A percentile compares a stretch with the other conserved stretches of the same genome.
Conservation (phyloP, 2,113 vertebrate species). For the Dascyllus trimaculatus region DNA sequence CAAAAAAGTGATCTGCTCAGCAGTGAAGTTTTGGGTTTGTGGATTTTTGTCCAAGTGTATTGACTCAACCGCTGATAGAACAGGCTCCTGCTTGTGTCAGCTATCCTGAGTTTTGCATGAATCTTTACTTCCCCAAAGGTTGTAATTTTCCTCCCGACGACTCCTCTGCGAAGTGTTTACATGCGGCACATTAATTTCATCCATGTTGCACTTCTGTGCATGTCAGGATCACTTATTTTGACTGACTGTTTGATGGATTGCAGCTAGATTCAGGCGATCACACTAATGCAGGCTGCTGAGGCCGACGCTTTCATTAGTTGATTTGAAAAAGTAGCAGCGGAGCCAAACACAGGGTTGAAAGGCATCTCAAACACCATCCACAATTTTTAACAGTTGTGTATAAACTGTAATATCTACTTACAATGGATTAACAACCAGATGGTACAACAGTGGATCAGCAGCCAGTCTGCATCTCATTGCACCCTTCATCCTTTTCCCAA, state of each 20-base stretch:
- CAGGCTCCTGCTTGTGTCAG: background rate
- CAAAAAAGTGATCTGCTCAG: conserved; percentile 18
- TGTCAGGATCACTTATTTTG: conserved; percentile 6
- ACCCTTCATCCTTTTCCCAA: background rate
- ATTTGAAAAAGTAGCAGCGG: conserved; percentile 2
- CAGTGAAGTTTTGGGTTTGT: conserved; percentile 1
- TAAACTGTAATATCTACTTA: conserved; percentile 53
- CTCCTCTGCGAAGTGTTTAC: background rate
- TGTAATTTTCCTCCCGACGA: background rate
- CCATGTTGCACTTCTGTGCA: background rate
- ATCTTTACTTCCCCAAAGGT: background rate
- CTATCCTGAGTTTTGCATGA: background rate
- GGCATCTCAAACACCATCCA: background rate
- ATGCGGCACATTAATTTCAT: background rate
- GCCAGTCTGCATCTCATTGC: conserved; percentile 29
- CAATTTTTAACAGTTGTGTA: conserved; percentile 29
- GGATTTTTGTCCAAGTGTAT: background rate
- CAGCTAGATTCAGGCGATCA: background rate
- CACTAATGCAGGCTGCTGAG: background rate
- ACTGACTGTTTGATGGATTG: conserved; percentile 10
- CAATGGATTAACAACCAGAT: conserved; percentile 63
- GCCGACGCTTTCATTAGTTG: background rate
- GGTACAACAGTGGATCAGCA: conserved; percentile 46
- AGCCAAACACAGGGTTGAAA: conserved; percentile 1
- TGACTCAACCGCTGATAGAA: background rate